These are phyloP conservation scores for Apeira syringaria DNA, from an alignment of 2,888 invertebrate genomes.

Conservation along the genomic window DNA sequence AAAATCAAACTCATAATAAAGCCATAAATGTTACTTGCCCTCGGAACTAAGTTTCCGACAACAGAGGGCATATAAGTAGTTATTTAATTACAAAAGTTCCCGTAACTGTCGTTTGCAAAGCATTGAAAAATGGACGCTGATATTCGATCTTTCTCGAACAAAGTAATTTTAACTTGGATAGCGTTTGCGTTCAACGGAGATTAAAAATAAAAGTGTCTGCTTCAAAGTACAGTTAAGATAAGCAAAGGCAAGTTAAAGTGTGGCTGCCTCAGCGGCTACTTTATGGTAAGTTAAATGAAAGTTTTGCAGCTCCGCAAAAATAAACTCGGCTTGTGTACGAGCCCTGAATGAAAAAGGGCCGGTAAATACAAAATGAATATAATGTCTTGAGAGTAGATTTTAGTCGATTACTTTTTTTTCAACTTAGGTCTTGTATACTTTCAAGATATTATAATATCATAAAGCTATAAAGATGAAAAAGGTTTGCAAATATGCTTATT, in stretches of 20 bases:
- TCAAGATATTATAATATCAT: no score
- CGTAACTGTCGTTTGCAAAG: constrained; percentile 57
- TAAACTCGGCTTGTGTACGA: constrained; percentile 31
- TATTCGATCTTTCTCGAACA: constrained; percentile 75
- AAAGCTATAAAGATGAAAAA: no score
- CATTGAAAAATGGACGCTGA: constrained; percentile 75
- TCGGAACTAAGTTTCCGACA: neutral
- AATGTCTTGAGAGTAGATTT: constrained; percentile 1
- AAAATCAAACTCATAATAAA: no score
- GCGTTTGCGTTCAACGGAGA: constrained; percentile 61
- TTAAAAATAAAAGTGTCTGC: constrained; percentile 73
- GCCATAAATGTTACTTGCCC: no score
- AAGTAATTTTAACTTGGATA: constrained; percentile 75
- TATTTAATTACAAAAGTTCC: constrained; percentile 63
- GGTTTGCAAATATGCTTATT: no score
- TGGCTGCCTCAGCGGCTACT: constrained; percentile 54
- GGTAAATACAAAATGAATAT: constrained; percentile 8
- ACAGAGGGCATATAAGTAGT: constrained; percentile 8
- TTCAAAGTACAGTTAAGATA: constrained; percentile 76
- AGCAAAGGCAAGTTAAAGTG: constrained; percentile 56
- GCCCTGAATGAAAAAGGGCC: constrained; percentile 20
- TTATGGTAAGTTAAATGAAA: constrained; percentile 62
- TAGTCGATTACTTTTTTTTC: neutral
- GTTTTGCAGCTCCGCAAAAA: constrained; percentile 53
- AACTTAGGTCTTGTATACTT: neutral